Evolutionary conservation across 2,888 invertebrate species (phyloP), one percentile per base, ranked within the genome.

Genomic region (Lasioglossum vierecki): DNA sequence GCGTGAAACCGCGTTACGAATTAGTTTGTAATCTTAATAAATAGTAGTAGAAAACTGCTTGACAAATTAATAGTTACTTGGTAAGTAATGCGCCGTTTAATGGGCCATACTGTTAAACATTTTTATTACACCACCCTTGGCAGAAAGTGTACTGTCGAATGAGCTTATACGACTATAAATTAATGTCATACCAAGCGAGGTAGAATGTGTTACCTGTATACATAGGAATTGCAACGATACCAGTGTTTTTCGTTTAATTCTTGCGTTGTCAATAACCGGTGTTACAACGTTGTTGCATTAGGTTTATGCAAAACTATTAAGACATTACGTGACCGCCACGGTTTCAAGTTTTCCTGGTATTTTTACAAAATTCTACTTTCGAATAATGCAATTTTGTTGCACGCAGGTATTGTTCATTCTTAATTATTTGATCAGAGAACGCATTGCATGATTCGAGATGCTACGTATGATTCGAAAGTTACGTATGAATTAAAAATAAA

Each of bases 401-500:
- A 15, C 30, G 15, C 2, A 18, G 30, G 2, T 60, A 26, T 30
- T 4, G 13, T 30, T 63, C 13, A 30, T 30, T 26, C 13, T 15
- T 1, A 4, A 26, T 26, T 60, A 26, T 13, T 9, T 26, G 13
- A 13, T 13, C 4, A 60, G 60, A 4, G 53, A 53, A 9, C 30
- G 30, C 30, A 30, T 30, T 18, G 15, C 15, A 26, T 30, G 30
- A 30, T 8, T 15, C 30, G 5, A 30, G 30, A n/a, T n/a, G n/a
- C n/a, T n/a, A n/a, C n/a, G n/a, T n/a, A n/a, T n/a, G n/a, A n/a
- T n/a, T 73, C n/a, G 66, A 26, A 60, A 68, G 46, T 18, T 57
- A 46, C 46, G 9, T 18, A 9, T 30, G 68, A 70, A 57, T 79
- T 44, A 73, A 80, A 74, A 84, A 82, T 76, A 78, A 80, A 71